Conservation (phyloP, 2,113 vertebrate species). For the Scatophagus argus region DNA sequence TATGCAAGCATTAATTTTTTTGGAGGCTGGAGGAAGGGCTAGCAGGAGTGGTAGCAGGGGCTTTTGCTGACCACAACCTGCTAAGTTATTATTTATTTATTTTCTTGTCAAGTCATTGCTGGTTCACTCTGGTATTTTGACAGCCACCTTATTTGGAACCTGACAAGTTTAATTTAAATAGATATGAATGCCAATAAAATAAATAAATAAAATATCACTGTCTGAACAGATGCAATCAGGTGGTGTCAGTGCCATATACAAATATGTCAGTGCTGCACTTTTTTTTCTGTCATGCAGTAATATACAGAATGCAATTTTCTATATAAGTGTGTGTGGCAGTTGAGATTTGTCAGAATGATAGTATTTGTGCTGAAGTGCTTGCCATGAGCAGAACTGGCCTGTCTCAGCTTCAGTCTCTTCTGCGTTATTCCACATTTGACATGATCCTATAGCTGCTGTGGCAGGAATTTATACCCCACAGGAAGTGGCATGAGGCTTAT, state of each 20-base stretch:
- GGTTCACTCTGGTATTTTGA: conserved; percentile 68
- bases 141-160: conserved; percentile 74
- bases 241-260: conserved; percentile 70
- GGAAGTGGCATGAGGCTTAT: conserved; percentile 9
- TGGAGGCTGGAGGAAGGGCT: neutral
- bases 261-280: conserved; percentile 68
- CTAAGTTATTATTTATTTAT: conserved; percentile 75
- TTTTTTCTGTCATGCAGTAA: conserved; percentile 53
- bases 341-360: conserved; percentile 41
- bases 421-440: conserved; percentile 23
- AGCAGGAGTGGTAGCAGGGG: conserved; percentile 1
- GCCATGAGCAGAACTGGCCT: conserved; percentile 3
- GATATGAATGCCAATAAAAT: conserved; percentile 63
- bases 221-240: conserved; percentile 66
- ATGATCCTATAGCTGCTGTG: conserved; percentile 17
- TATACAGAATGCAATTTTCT: conserved; percentile 12
- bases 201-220: conserved; percentile 59
- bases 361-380: conserved; percentile 38
- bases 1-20: conserved; percentile 34
- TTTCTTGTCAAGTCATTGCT: conserved; percentile 65
- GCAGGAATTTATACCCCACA: conserved; percentile 1
- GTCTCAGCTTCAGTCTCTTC: conserved; percentile 25
- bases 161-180: conserved; percentile 79
- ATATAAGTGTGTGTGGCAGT: conserved; percentile 24
- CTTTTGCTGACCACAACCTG: conserved; percentile 73